These are phyloP conservation scores for Dynastes grantii DNA, from an alignment of 2,888 invertebrate species.

Conservation along the genomic window DNA sequence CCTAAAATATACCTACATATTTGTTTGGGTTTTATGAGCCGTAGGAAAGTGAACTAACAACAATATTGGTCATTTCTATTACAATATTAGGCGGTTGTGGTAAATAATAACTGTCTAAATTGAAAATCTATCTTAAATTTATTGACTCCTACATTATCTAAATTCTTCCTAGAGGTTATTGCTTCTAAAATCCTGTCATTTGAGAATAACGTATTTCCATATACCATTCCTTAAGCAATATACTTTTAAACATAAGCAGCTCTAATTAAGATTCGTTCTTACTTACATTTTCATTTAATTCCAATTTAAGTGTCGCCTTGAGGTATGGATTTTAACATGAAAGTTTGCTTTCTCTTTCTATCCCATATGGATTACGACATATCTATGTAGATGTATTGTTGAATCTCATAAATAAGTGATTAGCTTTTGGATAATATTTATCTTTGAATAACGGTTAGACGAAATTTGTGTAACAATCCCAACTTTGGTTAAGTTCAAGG, in stretches of 20 bases:
- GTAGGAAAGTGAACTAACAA: too few relatives aligned
- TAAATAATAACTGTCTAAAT: slow-evolving; percentile 12
- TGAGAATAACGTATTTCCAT: neutral
- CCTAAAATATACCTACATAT: too few relatives aligned
- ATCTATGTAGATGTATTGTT: neutral
- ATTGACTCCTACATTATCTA: slow-evolving; percentile 12
- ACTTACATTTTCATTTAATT: neutral
- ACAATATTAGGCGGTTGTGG: neutral
- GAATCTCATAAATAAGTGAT: slow-evolving; percentile 43
- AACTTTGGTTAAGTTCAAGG: slow-evolving; percentile 43
- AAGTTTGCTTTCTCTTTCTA: slow-evolving; percentile 6
- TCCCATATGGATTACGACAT: neutral
- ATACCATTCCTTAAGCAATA: neutral
- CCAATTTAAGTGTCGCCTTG: neutral
- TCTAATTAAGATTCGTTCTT: slow-evolving; percentile 9
- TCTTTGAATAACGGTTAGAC: slow-evolving; percentile 35
- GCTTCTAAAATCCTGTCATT: neutral
- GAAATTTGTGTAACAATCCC: slow-evolving; percentile 34
- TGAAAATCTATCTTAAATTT: slow-evolving; percentile 10
- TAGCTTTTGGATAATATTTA: slow-evolving; percentile 28
- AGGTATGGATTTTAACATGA: neutral
- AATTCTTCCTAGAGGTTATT: slow-evolving; percentile 11
- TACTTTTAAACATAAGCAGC: neutral
- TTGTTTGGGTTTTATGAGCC: too few relatives aligned
- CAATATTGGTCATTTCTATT: too few relatives aligned